Evolutionary conservation across 2,113 vertebrate species (phyloP).

Genomic region (Ibidorhyncha struthersii): DNA sequence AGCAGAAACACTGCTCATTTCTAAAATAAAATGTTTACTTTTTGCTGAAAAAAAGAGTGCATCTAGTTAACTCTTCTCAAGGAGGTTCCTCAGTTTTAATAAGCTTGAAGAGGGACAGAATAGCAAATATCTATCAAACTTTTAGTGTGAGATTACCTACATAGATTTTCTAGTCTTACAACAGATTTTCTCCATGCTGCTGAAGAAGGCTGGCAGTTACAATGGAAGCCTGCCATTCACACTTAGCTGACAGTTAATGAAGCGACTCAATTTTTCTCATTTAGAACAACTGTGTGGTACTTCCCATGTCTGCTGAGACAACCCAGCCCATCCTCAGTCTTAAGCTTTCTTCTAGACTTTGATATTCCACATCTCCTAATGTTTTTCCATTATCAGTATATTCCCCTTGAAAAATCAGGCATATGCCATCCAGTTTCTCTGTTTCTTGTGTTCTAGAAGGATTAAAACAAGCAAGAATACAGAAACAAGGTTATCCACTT

Average conservation of each 20-base stretch:
- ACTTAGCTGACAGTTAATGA: neutral
- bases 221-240: neutral
- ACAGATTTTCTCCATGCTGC: neutral
- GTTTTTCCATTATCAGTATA: neutral
- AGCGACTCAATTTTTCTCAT: neutral
- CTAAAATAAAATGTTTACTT: neutral
- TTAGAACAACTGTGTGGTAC: neutral
- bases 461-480: neutral
- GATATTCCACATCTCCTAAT: neutral
- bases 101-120: neutral
- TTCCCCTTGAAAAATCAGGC: neutral
- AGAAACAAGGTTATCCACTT: neutral
- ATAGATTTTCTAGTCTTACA: neutral
- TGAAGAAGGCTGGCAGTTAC: neutral
- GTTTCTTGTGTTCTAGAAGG: neutral
- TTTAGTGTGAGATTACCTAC: neutral
- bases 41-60: neutral
- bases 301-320: neutral
- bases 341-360: neutral
- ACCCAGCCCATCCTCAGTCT: neutral
- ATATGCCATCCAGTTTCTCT: neutral
- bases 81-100: neutral
- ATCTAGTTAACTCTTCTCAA: neutral
- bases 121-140: neutral
- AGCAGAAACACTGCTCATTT: neutral